phyloP scores from a whole-genome alignment of 1,140 invertebrate genomes.

The Drosophila bifasciata region DNA sequence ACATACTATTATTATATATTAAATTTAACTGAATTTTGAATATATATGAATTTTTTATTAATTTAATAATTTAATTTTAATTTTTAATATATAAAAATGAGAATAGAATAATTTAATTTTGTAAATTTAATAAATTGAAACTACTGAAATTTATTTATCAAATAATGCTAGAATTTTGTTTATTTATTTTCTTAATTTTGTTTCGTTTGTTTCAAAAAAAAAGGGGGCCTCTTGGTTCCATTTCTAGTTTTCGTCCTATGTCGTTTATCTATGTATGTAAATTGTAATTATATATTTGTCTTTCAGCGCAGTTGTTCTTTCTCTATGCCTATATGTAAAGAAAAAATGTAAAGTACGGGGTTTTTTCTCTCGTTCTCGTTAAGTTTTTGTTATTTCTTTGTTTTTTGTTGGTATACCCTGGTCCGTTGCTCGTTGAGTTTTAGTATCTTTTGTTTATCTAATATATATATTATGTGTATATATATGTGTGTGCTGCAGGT shows the following conservation, averaged over 20 bases:
- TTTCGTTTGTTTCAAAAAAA: too few relatives aligned
- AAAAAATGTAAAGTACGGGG: conserved; percentile 29
- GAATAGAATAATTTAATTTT: background rate
- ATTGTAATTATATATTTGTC: conserved; percentile 26
- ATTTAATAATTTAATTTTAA: too few relatives aligned
- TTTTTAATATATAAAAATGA: too few relatives aligned
- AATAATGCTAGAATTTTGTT: too few relatives aligned
- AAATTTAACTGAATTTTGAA: too few relatives aligned
- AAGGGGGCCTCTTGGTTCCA: too few relatives aligned
- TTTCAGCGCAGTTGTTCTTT: conserved; percentile 43
- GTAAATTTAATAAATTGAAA: too few relatives aligned
- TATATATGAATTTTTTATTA: too few relatives aligned
- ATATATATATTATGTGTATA: conserved; percentile 49
- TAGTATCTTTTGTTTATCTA: conserved; percentile 55
- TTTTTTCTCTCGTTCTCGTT: background rate
- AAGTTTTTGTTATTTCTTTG: conserved; percentile 1
- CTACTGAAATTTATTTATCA: too few relatives aligned
- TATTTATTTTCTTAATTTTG: too few relatives aligned
- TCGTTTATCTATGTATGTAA: conserved; percentile 31
- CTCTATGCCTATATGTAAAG: conserved; percentile 56
- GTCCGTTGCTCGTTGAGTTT: conserved; percentile 58
- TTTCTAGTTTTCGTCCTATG: conserved; percentile 26
- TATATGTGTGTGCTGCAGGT: conserved; percentile 63
- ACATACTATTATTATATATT: too few relatives aligned
- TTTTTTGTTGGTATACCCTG: conserved; percentile 65